Evolutionary conservation across 2,113 vertebrate species (phyloP).

Genomic region (Forbesichthys papilliferus): DNA sequence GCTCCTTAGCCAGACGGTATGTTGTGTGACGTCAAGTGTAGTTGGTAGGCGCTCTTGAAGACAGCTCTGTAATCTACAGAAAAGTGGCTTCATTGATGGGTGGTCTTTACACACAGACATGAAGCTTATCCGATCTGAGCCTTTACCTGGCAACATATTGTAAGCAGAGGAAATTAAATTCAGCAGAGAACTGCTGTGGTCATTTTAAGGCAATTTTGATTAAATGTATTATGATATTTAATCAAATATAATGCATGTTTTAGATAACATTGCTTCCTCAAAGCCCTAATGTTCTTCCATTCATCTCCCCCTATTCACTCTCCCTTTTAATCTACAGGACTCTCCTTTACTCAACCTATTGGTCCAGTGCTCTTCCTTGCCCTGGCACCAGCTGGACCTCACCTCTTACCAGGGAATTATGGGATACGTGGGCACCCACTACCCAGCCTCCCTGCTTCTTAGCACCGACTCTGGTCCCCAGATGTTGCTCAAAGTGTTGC

Average conservation of each 20-base stretch:
- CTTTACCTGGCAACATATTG: too few relatives aligned
- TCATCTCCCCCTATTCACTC: not conserved
- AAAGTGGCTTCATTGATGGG: too few relatives aligned
- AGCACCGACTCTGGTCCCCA: conserved; percentile 80
- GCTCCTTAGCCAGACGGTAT: conserved; percentile 81
- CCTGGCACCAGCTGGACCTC: conserved; percentile 90
- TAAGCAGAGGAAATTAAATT: too few relatives aligned
- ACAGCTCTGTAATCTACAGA: not conserved
- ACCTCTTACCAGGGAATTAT: conserved; percentile 88
- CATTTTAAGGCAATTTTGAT: too few relatives aligned
- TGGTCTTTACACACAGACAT: too few relatives aligned
- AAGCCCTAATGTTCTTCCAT: not conserved
- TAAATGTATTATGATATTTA: too few relatives aligned
- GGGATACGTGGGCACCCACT: conserved; percentile 89
- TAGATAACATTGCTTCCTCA: too few relatives aligned
- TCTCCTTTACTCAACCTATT: conserved; percentile 87
- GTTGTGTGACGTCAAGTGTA: conserved; percentile 34
- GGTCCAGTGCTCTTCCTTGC: conserved; percentile 87
- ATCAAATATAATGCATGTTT: too few relatives aligned
- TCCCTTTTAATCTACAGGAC: conserved; percentile 76
- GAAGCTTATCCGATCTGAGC: too few relatives aligned
- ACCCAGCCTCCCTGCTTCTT: conserved; percentile 85
- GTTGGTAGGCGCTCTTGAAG: not conserved
- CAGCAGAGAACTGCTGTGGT: too few relatives aligned
- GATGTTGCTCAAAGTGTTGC: conserved; percentile 84